Evolutionary conservation across 2,797 vertebrate species (phyloP).

Genomic region (Lemur catta): DNA sequence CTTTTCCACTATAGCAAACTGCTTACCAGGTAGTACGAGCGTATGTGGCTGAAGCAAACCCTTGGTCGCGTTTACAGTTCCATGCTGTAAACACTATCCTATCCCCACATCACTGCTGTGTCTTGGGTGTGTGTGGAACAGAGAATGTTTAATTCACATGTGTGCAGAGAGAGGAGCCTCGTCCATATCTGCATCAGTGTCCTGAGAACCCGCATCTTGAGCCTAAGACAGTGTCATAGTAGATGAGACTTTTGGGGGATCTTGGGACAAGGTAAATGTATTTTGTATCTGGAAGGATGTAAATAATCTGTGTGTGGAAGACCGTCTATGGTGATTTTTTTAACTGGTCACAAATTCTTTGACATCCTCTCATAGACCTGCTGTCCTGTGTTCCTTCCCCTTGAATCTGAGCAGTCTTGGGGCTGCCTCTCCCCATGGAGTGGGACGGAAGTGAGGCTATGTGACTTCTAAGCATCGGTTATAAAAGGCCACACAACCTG

Average conservation of each 20-base stretch:
- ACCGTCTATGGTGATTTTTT: background rate
- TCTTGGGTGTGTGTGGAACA: background rate
- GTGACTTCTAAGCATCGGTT: background rate
- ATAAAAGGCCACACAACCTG: background rate
- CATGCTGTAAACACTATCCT: fast-evolving
- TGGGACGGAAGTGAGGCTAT: background rate
- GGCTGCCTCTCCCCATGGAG: background rate
- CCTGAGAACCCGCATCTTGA: background rate
- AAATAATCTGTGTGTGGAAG: background rate
- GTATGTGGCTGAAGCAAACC: background rate
- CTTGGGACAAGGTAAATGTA: background rate
- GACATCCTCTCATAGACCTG: background rate
- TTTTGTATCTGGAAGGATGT: background rate
- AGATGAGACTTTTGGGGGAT: background rate
- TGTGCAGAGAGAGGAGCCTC: background rate
- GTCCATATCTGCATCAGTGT: fast-evolving
- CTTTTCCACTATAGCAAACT: background rate
- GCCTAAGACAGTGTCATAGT: background rate
- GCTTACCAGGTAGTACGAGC: background rate
- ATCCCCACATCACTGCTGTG: background rate
- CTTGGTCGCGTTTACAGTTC: too few species aligned
- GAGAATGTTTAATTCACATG: background rate
- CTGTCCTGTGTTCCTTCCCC: background rate
- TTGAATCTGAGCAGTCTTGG: background rate
- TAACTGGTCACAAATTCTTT: background rate